A percentile compares a stretch with the other conserved stretches of the same genome.
Evolutionary conservation across 2,113 vertebrate genomes (phyloP).

Genomic region (Pollimyrus isidori): DNA sequence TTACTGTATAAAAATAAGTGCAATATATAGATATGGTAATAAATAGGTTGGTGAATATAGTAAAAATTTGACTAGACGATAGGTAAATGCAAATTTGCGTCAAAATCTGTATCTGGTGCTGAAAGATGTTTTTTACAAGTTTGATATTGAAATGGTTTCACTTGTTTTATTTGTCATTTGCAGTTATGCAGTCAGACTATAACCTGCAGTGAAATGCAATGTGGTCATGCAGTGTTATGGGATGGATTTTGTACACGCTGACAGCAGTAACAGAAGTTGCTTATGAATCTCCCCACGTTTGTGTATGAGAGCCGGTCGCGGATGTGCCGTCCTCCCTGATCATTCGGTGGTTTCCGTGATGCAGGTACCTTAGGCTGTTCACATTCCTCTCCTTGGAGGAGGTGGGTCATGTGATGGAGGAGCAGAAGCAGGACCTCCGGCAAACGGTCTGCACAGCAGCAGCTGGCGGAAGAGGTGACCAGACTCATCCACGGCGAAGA

Average conservation of each 20-base stretch:
- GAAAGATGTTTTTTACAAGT: not conserved
- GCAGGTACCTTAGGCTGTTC: conserved; percentile 85
- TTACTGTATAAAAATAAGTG: not conserved
- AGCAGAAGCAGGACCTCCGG: conserved; percentile 74
- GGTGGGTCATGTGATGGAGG: conserved; percentile 79
- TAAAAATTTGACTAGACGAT: not conserved
- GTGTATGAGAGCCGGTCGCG: not conserved
- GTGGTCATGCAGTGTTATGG: not conserved
- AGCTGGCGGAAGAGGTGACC: conserved; percentile 89
- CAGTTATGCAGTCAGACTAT: not conserved
- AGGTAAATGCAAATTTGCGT: not conserved
- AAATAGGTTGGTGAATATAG: not conserved
- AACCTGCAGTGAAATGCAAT: not conserved
- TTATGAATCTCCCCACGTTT: not conserved
- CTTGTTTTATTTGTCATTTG: not conserved
- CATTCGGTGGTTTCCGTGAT: not conserved
- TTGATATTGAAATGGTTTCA: not conserved
- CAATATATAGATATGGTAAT: not conserved
- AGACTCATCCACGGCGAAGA: conserved; percentile 90
- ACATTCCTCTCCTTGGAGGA: conserved; percentile 85
- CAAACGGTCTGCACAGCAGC: conserved; percentile 79
- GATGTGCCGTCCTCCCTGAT: not conserved
- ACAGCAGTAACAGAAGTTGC: not conserved
- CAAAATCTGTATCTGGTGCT: not conserved
- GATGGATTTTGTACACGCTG: not conserved